phyloP scores from a whole-genome alignment of 2,797 vertebrate genomes.

The Gobionotothen gibberifrons region DNA sequence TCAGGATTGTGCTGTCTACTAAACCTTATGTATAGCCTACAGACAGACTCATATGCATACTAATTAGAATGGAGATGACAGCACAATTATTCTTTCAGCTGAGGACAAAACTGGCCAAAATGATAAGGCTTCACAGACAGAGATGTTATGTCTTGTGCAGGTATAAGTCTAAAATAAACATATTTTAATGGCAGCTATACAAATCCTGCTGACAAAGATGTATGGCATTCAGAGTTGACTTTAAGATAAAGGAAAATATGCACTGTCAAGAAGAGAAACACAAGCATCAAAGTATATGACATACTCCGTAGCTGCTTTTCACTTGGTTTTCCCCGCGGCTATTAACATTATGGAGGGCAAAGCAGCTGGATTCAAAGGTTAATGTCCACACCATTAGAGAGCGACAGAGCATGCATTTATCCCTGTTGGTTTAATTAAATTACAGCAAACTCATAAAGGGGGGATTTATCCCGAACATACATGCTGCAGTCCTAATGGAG shows the following conservation, averaged over 20 bases:
- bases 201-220: slow-evolving; percentile 27
- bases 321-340: slow-evolving; percentile 34
- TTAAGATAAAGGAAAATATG: slow-evolving; percentile 44
- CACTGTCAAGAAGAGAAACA: slow-evolving; percentile 45
- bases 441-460: slow-evolving; percentile 73
- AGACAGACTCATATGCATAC: slow-evolving; percentile 75
- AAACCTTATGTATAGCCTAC: slow-evolving; percentile 68
- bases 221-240: slow-evolving; percentile 37
- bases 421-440: slow-evolving; percentile 83
- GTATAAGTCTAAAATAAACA: slow-evolving; percentile 13
- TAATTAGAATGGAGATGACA: slow-evolving; percentile 75
- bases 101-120: slow-evolving; percentile 52
- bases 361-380: slow-evolving; percentile 78
- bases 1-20: slow-evolving; percentile 74
- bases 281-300: slow-evolving; percentile 32
- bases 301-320: slow-evolving; percentile 35
- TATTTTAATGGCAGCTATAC: slow-evolving; percentile 20
- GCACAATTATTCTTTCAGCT: slow-evolving; percentile 71
- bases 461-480: slow-evolving; percentile 65
- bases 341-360: slow-evolving; percentile 76
- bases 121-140: neutral
- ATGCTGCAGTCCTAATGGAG: slow-evolving; percentile 70
- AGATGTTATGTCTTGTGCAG: slow-evolving; percentile 8
- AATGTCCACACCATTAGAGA: slow-evolving; percentile 78
- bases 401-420: slow-evolving; percentile 66